A percentile compares a stretch with the other conserved stretches of the same genome.
These are phyloP conservation scores for Hyposoter didymator DNA, from an alignment of 2,888 invertebrate species.

Conservation along the genomic window DNA sequence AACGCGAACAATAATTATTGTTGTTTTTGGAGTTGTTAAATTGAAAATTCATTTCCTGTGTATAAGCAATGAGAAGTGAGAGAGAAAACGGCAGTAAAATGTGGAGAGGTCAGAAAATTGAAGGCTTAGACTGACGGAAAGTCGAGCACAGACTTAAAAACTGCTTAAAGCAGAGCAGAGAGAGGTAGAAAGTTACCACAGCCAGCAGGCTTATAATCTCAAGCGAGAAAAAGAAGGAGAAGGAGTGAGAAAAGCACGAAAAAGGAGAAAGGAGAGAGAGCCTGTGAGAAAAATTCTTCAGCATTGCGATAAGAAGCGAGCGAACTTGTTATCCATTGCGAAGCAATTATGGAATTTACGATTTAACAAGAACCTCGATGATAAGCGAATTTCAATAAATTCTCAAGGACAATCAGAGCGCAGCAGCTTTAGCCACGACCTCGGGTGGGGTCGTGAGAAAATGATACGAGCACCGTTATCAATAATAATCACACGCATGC, in stretches of 20 bases:
- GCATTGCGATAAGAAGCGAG: conserved; percentile 17
- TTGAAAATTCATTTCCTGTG: conserved; percentile 62
- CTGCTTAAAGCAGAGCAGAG: conserved; percentile 39
- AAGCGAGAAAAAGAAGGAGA: neutral
- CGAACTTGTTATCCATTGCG: neutral
- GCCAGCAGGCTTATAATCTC: conserved; percentile 10
- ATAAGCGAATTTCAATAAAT: conserved; percentile 39
- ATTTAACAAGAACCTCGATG: neutral
- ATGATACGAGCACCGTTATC: conserved; percentile 62
- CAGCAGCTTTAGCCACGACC: conserved; percentile 50
- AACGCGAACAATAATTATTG: conserved; percentile 31
- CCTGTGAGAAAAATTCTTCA: conserved; percentile 1
- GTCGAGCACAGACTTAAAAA: conserved; percentile 21
- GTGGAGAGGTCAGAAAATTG: conserved; percentile 16
- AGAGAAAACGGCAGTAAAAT: neutral
- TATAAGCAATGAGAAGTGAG: conserved; percentile 35
- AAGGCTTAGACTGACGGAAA: conserved; percentile 40
- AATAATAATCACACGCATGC: conserved; percentile 46
- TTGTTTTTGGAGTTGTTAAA: conserved; percentile 4
- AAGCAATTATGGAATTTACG: neutral
- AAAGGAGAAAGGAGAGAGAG: neutral
- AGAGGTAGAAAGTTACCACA: conserved; percentile 59
- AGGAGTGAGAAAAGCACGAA: neutral
- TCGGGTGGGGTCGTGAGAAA: conserved; percentile 61
- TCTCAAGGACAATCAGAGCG: conserved; percentile 52